Base-by-base conservation (phyloP, 2,113 vertebrate species). In the Aphyosemion australe region DNA sequence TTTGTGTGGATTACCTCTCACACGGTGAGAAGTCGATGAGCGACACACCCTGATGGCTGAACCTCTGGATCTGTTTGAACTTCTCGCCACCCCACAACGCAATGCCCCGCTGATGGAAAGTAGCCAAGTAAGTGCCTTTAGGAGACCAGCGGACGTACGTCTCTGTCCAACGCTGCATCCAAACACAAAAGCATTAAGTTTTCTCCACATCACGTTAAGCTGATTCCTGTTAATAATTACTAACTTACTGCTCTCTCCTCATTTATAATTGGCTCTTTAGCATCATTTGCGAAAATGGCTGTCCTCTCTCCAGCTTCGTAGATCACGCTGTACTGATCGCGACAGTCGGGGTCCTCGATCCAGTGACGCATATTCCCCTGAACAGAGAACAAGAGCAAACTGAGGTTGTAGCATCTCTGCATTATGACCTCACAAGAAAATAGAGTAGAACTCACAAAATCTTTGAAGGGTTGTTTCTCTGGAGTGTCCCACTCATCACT, bases 11-110 rank as follows among this genome's bases (percentile, higher is more conserved):
- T 49, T 93, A 99, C 97, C 96, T 96, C 88, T 99, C 97, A 80
- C 97, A 99, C 1, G 97, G 96, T 0, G 97, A 99, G 87, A 98
- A 99, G 85, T 99, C 97, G 12, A 99, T 99, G 5, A 99, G 96
- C 66, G 98, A 97, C 19, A 99, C 97, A 1, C 97, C 97, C 62
- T 94, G 95, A 78, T 99, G 97, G 78, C 96, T 96, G 83, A 99
- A 99, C 61, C 96, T 94, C 85, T 99, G 97, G 42, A 99, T 99
- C 89, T 99, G 97, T 58, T 98, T 98, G 92, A 99, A 99, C 51
- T 97, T 98, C 91, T 99, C 97, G n/a, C 97, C 97, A 2, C 97
- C 97, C 97, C 97, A 99, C 41, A 99, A 87, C 0, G 97, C 97
- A 0, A 99, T 99, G 76, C 97, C 97, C 43, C 96, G 91, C 75